These are phyloP conservation scores for Nyctereutes procyonoides DNA, from an alignment of 2,113 vertebrate genomes.

Conservation along the genomic window DNA sequence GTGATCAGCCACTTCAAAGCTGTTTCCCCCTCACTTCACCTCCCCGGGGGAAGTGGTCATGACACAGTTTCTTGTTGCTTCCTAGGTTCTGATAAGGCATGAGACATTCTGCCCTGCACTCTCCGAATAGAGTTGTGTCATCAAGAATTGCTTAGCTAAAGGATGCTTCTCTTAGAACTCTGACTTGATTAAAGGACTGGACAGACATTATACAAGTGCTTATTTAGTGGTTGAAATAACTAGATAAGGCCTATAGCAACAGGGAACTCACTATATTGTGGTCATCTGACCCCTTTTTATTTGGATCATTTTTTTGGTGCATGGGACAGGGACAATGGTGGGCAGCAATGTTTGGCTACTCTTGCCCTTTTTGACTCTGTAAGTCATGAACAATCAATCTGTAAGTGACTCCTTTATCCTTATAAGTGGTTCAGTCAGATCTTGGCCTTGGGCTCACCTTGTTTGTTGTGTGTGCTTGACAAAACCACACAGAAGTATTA, in stretches of 20 bases:
- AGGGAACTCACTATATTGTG: rapidly evolving
- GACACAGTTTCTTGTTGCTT: not conserved
- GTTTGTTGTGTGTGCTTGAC: not conserved
- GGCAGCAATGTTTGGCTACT: rapidly evolving
- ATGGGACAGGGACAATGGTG: rapidly evolving
- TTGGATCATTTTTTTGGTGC: not conserved
- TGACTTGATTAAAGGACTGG: slow-evolving; percentile 69
- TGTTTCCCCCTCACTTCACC: rapidly evolving
- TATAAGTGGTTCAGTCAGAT: not conserved
- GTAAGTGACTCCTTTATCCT: not conserved
- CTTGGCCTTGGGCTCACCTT: not conserved
- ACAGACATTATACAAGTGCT: slow-evolving; percentile 70
- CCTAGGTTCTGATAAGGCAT: not conserved
- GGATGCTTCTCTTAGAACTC: slow-evolving; percentile 44
- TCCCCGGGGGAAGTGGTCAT: rapidly evolving
- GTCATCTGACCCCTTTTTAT: not conserved
- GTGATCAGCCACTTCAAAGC: too few relatives aligned
- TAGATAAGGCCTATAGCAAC: not conserved
- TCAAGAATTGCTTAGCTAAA: rapidly evolving
- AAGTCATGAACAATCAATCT: not conserved
- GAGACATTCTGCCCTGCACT: rapidly evolving
- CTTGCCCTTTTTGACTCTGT: not conserved
- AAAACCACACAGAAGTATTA: rapidly evolving
- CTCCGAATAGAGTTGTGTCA: not conserved
- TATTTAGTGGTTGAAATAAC: slow-evolving; percentile 80